Evolutionary conservation across 2,888 invertebrate species (phyloP), one percentile per base, ranked within the genome.

Genomic region (Drosophila fulvimacula): DNA sequence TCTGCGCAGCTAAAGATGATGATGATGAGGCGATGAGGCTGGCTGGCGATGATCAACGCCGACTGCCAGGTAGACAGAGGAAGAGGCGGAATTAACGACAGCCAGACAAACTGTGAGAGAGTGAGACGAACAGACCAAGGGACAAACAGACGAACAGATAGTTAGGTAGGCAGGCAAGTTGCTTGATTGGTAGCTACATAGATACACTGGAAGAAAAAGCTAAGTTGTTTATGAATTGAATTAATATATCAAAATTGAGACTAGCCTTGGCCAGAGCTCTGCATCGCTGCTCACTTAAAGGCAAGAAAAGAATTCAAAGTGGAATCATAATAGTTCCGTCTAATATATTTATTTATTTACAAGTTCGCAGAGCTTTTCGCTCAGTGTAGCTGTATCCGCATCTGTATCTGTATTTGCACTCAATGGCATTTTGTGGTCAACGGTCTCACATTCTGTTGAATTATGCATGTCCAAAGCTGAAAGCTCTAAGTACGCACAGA

Each of bases 361-460:
- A 15, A 48, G 1, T 5, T 48, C 5, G 1, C 13, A 4, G 0
- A 7, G 6, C 1, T 19, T 36, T 57, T 36, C 36, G 24, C 27
- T 19, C 27, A 57, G 46, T 57, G 57, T 5, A 57, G 24, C 7
- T 24, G 42, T 15, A 15, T 39, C 30, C 55, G 63, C 69, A 51
- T 34, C 53, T 49, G 62, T 57, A 58, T 70, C 66, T 63, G 55
- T 79, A 72, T 75, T 73, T 73, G 76, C 76, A 73, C 65, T 79
- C 63, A 73, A 67, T 79, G 79, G 81, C 63, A 66, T 74, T 49
- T 58, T 76, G 66, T 75, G 75, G 75, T 69, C 69, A 57, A 51
- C 60, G 68, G 64, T 70, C 81, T 65, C 73, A 66, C 79, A 71
- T 79, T 79, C 79, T 82, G 72, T 79, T 82, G 82, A 82, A 82